Percentiles rank a stretch among this genome's conserved stretches.
These are phyloP conservation scores for Callitettix versicolor DNA, from an alignment of 1,140 invertebrate genomes.

Conservation along the genomic window DNA sequence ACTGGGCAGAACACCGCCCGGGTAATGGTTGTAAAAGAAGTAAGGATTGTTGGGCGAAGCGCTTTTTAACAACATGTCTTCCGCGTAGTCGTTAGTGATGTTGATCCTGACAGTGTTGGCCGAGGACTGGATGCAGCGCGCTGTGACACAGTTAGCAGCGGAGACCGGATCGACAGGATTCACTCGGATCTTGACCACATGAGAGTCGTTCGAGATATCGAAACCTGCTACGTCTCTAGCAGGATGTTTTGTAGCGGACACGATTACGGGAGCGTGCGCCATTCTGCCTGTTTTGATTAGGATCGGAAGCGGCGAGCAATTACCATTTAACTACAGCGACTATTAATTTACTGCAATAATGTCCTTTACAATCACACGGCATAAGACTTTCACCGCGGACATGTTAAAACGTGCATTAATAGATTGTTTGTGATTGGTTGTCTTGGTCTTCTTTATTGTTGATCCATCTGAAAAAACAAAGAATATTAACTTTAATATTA, in stretches of 20 bases:
- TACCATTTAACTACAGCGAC: neutral
- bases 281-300: constrained; percentile 22
- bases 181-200: constrained; percentile 57
- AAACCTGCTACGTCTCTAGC: neutral
- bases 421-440: too few species aligned
- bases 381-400: too few species aligned
- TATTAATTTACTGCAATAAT: too few species aligned
- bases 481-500: too few species aligned
- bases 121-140: constrained; percentile 3
- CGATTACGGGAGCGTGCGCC: constrained; percentile 5
- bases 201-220: constrained; percentile 24
- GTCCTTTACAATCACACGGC: too few species aligned
- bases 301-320: constrained; percentile 21
- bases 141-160: neutral
- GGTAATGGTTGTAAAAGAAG: constrained; percentile 43
- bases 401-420: too few species aligned
- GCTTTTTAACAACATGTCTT: constrained; percentile 24
- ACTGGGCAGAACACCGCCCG: constrained; percentile 29
- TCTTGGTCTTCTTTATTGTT: too few species aligned
- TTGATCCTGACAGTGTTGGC: constrained; percentile 37
- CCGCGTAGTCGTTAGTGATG: constrained; percentile 30
- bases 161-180: constrained; percentile 36
- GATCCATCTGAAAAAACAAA: too few species aligned
- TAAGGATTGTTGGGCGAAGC: constrained; percentile 31
- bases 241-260: neutral